Base-by-base conservation (phyloP, 2,113 vertebrate species). In the Acrocephalus kingi region DNA sequence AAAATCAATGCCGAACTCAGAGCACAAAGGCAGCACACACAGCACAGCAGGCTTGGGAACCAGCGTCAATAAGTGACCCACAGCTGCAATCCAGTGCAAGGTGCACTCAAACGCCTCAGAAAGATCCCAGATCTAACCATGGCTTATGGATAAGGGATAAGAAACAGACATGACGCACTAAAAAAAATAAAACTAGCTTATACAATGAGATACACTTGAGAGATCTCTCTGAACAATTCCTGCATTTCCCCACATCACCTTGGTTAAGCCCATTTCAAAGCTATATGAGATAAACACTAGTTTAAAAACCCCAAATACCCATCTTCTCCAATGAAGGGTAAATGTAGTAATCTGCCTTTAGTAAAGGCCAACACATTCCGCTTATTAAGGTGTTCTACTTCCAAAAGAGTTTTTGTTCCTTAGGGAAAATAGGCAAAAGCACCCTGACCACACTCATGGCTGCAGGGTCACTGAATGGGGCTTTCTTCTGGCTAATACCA, bases 361-460 rank as follows among this genome's bases (percentile, higher is more conserved):
- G 9, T 10, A 46, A 73, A 49, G 20, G 15, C 25, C n/a, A 55
- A 18, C n/a, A 35, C 7, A 27, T 41, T 4, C 18, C n/a, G 31
- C 9, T 83, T 43, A 33, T 52, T 37, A 21, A 20, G 17, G 69
- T 31, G 12, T 5, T 62, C 23, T 35, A 6, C 35, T 28, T 51
- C 33, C 39, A 48, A 12, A 82, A 45, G 58, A 17, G 15, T 2
- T 11, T 79, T 72, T 55, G 7, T 5, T 76, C 4, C 11, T 77
- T 43, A 21, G 4, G 13, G 37, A 45, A 56, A 73, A 45, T 1
- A 2, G 15, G 17, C 31, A 68, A 48, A 69, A 39, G 31, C 49
- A 25, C 3, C 7, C 19, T 54, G 41, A 41, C 13, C 45, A 41
- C 14, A 30, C 17, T 30, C 0, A 0, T 37, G 56, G 37, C 37